phyloP scores from a whole-genome alignment of 1,140 invertebrate species.

The Stegodyphus dumicola region DNA sequence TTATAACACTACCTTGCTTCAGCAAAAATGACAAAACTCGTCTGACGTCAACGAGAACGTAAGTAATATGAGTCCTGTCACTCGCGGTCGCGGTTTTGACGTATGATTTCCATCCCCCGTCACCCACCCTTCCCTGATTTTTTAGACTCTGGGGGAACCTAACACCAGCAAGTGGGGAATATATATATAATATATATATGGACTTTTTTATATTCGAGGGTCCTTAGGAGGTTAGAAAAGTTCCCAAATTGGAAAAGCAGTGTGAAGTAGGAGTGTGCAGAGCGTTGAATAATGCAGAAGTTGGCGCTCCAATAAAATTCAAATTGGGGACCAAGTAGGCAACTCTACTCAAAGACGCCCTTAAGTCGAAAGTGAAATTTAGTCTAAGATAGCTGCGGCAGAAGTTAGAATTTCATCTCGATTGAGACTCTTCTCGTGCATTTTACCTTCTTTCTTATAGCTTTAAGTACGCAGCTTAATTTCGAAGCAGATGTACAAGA shows the following conservation, averaged over 20 bases:
- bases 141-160: neutral
- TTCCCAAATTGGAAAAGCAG: slow-evolving; percentile 20
- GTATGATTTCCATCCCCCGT: slow-evolving; percentile 12
- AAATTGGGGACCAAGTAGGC: slow-evolving; percentile 17
- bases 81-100: slow-evolving; percentile 44
- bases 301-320: slow-evolving; percentile 51
- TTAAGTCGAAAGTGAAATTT: no score
- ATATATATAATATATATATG: slow-evolving; percentile 35
- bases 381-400: no score
- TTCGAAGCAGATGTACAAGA: no score
- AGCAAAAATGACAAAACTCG: slow-evolving; percentile 55
- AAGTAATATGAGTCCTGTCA: slow-evolving; percentile 57
- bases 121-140: neutral
- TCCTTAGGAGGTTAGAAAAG: slow-evolving; percentile 6
- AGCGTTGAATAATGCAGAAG: slow-evolving; percentile 55
- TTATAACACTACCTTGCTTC: slow-evolving; percentile 49
- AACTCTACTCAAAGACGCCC: no score
- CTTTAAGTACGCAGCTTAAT: no score
- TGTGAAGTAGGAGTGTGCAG: neutral
- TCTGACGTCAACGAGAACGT: slow-evolving; percentile 11
- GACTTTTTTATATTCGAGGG: slow-evolving; percentile 30
- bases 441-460: no score
- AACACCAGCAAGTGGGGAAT: neutral
- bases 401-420: no score
- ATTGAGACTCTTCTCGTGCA: no score